phyloP scores from a whole-genome alignment of 2,797 vertebrate species.

The Otus scops region DNA sequence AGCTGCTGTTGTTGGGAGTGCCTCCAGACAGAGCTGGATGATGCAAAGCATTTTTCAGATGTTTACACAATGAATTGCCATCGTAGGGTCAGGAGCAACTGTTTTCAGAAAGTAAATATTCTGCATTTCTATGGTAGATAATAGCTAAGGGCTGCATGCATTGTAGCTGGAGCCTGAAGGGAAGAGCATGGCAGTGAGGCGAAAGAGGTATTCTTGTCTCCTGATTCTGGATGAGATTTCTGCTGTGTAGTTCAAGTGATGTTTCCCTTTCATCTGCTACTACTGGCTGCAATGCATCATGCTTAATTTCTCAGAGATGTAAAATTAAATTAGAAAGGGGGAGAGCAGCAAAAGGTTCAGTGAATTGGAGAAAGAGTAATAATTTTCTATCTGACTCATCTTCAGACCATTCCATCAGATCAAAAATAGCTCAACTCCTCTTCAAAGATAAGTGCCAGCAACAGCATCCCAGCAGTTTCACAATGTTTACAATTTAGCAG shows the following conservation, averaged over 20 bases:
- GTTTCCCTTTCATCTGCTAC: neutral
- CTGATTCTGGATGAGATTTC: neutral
- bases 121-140: neutral
- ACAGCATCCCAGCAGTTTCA: neutral
- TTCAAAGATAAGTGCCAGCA: neutral
- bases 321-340: neutral
- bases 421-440: neutral
- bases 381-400: slow-evolving; percentile 2
- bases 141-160: neutral
- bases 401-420: neutral
- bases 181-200: neutral
- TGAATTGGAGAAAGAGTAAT: neutral
- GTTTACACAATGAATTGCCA: slow-evolving; percentile 11
- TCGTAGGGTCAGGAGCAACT: neutral
- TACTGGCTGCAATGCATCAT: neutral
- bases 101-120: slow-evolving; percentile 13
- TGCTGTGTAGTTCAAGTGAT: neutral
- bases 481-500: neutral
- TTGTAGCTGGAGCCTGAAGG: neutral
- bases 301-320: neutral
- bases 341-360: neutral
- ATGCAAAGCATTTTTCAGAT: slow-evolving; percentile 24
- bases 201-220: neutral
- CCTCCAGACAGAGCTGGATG: neutral
- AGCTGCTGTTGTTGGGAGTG: neutral